Base-by-base conservation (phyloP, 2,797 vertebrate species). In the Fratercula arctica region DNA sequence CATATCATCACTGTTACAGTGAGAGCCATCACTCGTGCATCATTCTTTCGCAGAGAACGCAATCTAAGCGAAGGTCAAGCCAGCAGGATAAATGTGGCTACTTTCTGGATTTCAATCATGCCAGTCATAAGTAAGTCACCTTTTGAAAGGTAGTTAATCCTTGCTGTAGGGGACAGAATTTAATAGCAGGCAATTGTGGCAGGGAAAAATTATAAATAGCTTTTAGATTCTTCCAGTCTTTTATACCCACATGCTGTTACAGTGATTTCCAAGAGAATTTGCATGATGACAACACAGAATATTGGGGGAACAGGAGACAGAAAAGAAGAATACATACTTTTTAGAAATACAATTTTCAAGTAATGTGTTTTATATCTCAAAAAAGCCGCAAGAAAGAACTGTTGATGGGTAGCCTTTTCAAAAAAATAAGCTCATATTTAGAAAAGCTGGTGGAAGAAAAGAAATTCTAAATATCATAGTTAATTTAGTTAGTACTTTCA, bases 141-240 rank as follows among this genome's bases (percentile, higher is more conserved):
- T 93, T 87, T 74, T 93, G 95, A 96, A 97, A 97, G 83, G 84
- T 8, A 95, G 82, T 89, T 97, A 95, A 97, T 97, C 83, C 93
- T 90, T 95, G 86, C 91, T 92, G 70, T 79, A 96, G 87, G 78
- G 64, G 72, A 73, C 28, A 80, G 60, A 81, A 95, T 90, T 96
- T 96, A 97, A 96, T 85, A 97, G 86, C 80, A 96, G 90, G 85
- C 72, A 96, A 85, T 51, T 85, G 33, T 96, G 92, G 92, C 77
- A 97, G 75, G 89, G 83, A 97, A 95, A 97, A 98, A 97, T 95
- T 96, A 97, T 92, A 95, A 98, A 95, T 41, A 91, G 78, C 74
- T 95, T 96, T 93, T 46, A 96, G 96, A 96, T 87, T 90, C 89
- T 95, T 93, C 85, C 80, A 93, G 85, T 59, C 77, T 67, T 39